These are phyloP conservation scores for Caradrina kadenii DNA, from an alignment of 2,888 invertebrate species.

Conservation along the genomic window DNA sequence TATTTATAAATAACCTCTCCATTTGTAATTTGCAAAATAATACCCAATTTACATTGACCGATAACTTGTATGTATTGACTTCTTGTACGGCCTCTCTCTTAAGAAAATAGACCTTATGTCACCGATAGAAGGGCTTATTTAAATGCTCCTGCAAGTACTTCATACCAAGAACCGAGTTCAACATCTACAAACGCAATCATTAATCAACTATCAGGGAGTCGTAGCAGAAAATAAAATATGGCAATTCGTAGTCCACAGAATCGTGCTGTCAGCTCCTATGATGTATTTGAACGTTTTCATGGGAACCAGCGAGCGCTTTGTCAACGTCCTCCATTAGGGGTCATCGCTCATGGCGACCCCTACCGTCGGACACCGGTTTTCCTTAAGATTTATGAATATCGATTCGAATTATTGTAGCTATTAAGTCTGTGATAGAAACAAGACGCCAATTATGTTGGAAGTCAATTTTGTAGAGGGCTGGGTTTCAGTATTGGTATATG, in stretches of 20 bases:
- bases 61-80: too few relatives aligned
- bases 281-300: slow-evolving; percentile 90
- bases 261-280: slow-evolving; percentile 85
- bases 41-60: too few relatives aligned
- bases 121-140: not conserved
- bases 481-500: not conserved
- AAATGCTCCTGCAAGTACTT: not conserved
- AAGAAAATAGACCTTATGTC: too few relatives aligned
- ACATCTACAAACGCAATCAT: slow-evolving; percentile 77
- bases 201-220: slow-evolving; percentile 86
- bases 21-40: too few relatives aligned
- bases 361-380: slow-evolving; percentile 66
- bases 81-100: too few relatives aligned
- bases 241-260: slow-evolving; percentile 86
- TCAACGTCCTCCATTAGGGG: slow-evolving; percentile 87
- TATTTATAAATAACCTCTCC: too few relatives aligned
- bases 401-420: slow-evolving; percentile 65
- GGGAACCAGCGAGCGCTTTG: slow-evolving; percentile 86
- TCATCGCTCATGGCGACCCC: slow-evolving; percentile 84
- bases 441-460: slow-evolving; percentile 47
- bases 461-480: slow-evolving; percentile 29
- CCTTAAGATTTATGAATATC: slow-evolving; percentile 73
- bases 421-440: slow-evolving; percentile 51
- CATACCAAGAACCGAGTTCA: slow-evolving; percentile 49
- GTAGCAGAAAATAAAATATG: slow-evolving; percentile 89